phyloP scores from a whole-genome alignment of 2,888 invertebrate genomes.

The Oligia fasciuncula region DNA sequence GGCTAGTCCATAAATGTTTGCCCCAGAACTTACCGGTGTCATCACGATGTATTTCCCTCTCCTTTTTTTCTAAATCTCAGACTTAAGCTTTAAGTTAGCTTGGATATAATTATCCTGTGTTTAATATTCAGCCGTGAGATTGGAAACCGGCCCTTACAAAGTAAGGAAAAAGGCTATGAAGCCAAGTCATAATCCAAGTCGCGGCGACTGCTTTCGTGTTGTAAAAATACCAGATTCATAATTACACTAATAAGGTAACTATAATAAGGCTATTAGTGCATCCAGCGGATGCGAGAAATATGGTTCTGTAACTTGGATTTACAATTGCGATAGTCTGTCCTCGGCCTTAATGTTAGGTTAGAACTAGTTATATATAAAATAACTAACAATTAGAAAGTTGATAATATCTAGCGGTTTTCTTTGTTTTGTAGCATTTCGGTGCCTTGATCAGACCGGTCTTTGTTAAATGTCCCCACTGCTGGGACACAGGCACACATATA shows the following conservation, averaged over 20 bases:
- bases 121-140: not conserved
- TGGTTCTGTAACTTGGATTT: slow-evolving; percentile 69
- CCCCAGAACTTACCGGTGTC: not conserved
- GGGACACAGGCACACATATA: not conserved
- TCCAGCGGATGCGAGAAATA: slow-evolving; percentile 75
- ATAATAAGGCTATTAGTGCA: slow-evolving; percentile 71
- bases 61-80: not conserved
- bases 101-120: not conserved
- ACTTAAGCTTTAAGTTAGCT: not conserved
- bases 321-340: slow-evolving; percentile 66
- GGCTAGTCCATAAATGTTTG: not conserved
- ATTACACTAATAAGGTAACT: slow-evolving; percentile 78
- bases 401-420: slow-evolving; percentile 29
- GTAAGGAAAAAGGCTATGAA: slow-evolving; percentile 14
- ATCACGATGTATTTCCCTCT: no score
- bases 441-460: not conserved
- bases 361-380: slow-evolving; percentile 40
- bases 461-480: not conserved
- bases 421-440: not conserved
- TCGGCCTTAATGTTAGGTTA: slow-evolving; percentile 25
- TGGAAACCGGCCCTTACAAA: slow-evolving; percentile 14
- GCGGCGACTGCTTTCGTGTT: slow-evolving; percentile 55
- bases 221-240: slow-evolving; percentile 69
- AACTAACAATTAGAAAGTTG: slow-evolving; percentile 42
- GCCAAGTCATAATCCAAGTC: slow-evolving; percentile 25